Percentiles rank a stretch among this genome's conserved stretches.
phyloP scores from a whole-genome alignment of 2,888 invertebrate species.

The Scaptomyza flava region DNA sequence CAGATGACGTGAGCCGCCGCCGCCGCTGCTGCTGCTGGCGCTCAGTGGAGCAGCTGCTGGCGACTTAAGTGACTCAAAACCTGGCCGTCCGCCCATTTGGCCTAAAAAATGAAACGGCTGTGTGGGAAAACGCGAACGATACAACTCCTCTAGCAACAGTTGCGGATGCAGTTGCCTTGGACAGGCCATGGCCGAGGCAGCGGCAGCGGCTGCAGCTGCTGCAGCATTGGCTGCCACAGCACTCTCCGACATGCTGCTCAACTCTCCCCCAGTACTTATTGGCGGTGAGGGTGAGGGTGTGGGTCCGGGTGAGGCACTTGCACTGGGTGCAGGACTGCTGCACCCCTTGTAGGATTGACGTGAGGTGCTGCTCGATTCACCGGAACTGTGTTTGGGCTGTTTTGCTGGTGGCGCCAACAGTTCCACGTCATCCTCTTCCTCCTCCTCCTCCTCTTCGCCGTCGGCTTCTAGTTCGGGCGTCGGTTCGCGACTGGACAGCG shows the following conservation, averaged over 20 bases:
- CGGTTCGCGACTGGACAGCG: conserved; percentile 23
- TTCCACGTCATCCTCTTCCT: conserved; percentile 23
- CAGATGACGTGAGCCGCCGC: conserved; percentile 50
- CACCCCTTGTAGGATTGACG: conserved; percentile 75
- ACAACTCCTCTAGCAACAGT: conserved; percentile 91
- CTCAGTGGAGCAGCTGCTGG: conserved; percentile 29
- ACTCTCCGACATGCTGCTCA: conserved; percentile 72
- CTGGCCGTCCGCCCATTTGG: conserved; percentile 88
- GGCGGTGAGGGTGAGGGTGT: conserved; percentile 84
- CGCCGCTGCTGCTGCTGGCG: conserved; percentile 25
- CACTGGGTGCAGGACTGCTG: conserved; percentile 81
- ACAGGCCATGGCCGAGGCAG: conserved; percentile 87
- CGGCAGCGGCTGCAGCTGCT: conserved; percentile 35
- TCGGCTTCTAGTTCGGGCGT: conserved; percentile 39
- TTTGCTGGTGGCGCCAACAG: conserved; percentile 48
- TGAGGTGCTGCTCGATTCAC: conserved; percentile 62
- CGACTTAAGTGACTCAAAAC: conserved; percentile 85
- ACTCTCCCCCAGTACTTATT: conserved; percentile 69
- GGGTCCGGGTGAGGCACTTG: conserved; percentile 80
- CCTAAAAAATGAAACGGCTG: conserved; percentile 91
- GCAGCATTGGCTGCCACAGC: conserved; percentile 83
- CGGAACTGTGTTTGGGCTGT: conserved; percentile 48
- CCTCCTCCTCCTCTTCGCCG: conserved; percentile 17
- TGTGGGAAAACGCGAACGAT: conserved; percentile 85
- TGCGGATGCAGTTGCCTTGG: conserved; percentile 87